Conservation (phyloP, 2,888 invertebrate species). For the Anthrax anthrax region DNA sequence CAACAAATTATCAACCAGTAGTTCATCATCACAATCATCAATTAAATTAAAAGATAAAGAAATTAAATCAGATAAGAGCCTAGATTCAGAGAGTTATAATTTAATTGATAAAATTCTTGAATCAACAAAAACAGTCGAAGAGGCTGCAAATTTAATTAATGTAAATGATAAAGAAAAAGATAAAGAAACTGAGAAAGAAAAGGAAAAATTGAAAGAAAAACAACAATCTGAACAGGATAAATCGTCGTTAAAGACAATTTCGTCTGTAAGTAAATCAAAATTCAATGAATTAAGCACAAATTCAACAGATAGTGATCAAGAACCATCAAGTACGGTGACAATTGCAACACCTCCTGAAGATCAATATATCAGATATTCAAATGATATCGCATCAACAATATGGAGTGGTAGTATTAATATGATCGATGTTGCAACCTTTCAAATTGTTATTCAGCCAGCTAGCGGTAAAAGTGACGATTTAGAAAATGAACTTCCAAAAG, state of each 20-base stretch:
- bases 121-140: slow-evolving; percentile 29
- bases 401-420: slow-evolving; percentile 70
- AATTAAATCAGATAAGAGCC: slow-evolving; percentile 15
- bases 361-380: slow-evolving; percentile 23
- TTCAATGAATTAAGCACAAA: slow-evolving; percentile 3
- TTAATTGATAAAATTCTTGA: slow-evolving; percentile 32
- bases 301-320: slow-evolving; percentile 49
- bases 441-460: slow-evolving; percentile 67
- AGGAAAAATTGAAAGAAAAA: neutral
- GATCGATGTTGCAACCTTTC: slow-evolving; percentile 81
- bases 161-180: neutral
- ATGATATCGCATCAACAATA: slow-evolving; percentile 16
- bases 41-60: slow-evolving; percentile 17
- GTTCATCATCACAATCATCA: neutral
- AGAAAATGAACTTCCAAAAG: slow-evolving; percentile 57
- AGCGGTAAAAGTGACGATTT: slow-evolving; percentile 51
- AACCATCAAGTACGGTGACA: slow-evolving; percentile 64
- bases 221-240: slow-evolving; percentile 11
- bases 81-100: slow-evolving; percentile 19
- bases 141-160: slow-evolving; percentile 25
- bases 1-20: neutral
- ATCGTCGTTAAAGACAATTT: slow-evolving; percentile 6
- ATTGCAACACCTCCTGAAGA: slow-evolving; percentile 41
- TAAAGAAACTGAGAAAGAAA: neutral
- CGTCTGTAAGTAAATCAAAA: slow-evolving; percentile 6